phyloP scores from a whole-genome alignment of 1,140 invertebrate species.

The Neuroterus valhalla region DNA sequence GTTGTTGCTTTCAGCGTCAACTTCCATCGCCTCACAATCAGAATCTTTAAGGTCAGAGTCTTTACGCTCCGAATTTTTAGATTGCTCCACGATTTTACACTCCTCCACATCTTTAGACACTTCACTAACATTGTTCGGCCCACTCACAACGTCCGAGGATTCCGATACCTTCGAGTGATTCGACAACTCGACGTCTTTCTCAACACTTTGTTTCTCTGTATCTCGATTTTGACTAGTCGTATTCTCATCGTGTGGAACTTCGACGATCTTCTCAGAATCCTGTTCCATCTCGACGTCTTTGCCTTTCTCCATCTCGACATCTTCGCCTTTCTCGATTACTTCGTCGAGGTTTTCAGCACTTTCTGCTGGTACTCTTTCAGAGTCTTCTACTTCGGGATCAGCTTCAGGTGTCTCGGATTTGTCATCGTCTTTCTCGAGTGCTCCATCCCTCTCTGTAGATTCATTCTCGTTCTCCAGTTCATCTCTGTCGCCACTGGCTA shows the following conservation, averaged over 20 bases:
- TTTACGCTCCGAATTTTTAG: constrained; percentile 49
- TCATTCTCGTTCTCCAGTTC: constrained; percentile 47
- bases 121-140: constrained; percentile 62
- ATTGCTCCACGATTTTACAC: constrained; percentile 40
- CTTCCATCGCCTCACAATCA: constrained; percentile 64
- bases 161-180: constrained; percentile 43
- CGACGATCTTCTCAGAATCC: constrained; percentile 36
- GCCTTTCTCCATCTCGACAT: constrained; percentile 46
- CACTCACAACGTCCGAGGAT: constrained; percentile 55
- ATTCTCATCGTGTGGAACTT: constrained; percentile 31
- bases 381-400: background rate
- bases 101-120: constrained; percentile 55
- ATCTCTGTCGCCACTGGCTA: constrained; percentile 45
- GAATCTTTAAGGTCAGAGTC: constrained; percentile 46
- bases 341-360: constrained; percentile 60
- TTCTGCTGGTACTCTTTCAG: constrained; percentile 40
- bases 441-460: constrained; percentile 53
- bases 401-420: constrained; percentile 20
- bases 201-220: background rate
- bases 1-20: constrained; percentile 67
- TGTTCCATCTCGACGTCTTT: constrained; percentile 39
- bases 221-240: background rate
- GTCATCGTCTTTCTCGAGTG: constrained; percentile 53
- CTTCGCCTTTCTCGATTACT: constrained; percentile 51
- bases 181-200: constrained; percentile 3